Evolutionary conservation across 1,140 invertebrate genomes (phyloP), one percentile per base, ranked within the genome.

Genomic region (Drosophila pseudoobscura): DNA sequence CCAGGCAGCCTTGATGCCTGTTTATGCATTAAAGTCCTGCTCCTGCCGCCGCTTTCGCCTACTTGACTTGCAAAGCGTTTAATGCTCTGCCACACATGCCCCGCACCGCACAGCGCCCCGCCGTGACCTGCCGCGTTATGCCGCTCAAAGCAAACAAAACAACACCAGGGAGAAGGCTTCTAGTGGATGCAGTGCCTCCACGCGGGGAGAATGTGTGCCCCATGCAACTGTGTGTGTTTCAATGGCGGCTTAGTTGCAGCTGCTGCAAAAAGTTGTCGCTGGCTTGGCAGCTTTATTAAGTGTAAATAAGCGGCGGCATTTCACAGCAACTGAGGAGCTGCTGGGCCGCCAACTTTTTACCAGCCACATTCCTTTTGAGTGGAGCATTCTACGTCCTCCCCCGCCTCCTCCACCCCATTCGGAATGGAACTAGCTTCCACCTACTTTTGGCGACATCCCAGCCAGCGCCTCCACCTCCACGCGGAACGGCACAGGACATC

Each of bases 271-370:
- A 69, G 51, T 69, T 69, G 65, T 69, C 63, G 63, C 64, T 24
- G 31, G 62, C 72, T 70, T 70, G 64, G 57, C 64, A 62, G 74
- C 74, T 78, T 87, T 87, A 85, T 85, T 85, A 85, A 87, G 80
- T 87, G 80, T 80, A 87, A 87, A 87, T 87, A 87, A 87, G 74
- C 82, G 64, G 64, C 74, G 72, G 77, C 74, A 87, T 85, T 85
- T 85, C 80, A 80, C 80, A 78, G 80, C 79, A 75, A 29, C 50
- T 59, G 31, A 39, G 35, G 13, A 5, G 35, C 35, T 39, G 35
- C 35, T 13, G 35, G 4, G 35, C 35, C 3, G 35, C 35, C 35
- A 39, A 39, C 35, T 39, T 39, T 39, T 39, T 39, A 1, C 35
- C 31, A 39, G 51, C 55, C 22, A 43, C 60, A 41, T 53, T 39